Base-by-base conservation (phyloP, 2,113 vertebrate genomes). In the Ictalurus punctatus region DNA sequence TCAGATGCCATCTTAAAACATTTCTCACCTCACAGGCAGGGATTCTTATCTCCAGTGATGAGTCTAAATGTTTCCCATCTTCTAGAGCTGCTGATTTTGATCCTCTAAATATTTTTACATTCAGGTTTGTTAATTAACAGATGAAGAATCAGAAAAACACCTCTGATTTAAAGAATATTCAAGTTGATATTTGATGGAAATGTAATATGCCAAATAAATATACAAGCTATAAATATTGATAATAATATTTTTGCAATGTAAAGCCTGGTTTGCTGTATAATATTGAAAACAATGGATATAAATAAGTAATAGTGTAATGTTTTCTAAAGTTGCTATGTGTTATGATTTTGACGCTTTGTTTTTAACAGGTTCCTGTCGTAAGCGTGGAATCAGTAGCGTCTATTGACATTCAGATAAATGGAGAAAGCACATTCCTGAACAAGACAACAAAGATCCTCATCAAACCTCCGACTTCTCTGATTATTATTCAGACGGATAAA, bases 401-500 rank as follows among this genome's bases (percentile, higher is more conserved):
- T 4, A 10, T 95, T 6, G 58, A 34, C 10, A 87, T 94, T 40
- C 76, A 6, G 0, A 17, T 95, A 63, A 5, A 74, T 25, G 91
- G 90, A 40, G 48, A 2, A 1, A 44, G 23, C 2, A 59, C 27
- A 2, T n/a, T 25, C 0, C 58, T 93, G 86, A 89, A 4, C 69
- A 93, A 94, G 84, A 87, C 78, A 5, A 90, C 92, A 52, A 94
- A 93, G 90, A 69, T 95, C 78, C 67, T 93, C 37, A 94, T 95
- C 1, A 82, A 44, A 27, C 93, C 93, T 7, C 67, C 91, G 0
- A 23, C 58, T 23, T 93, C 91, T 6, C 90, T 95, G 58, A 87
- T 91, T 52, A 71, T 96, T 56, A 37, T 96, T 86, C 92, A 94
- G 84, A 94, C 95, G 0, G 95, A 95, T 83, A 95, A 95, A 89